Percentiles rank a stretch among this genome's conserved stretches.
phyloP scores from a whole-genome alignment of 2,113 vertebrate genomes.

The Hippopotamus amphibius region DNA sequence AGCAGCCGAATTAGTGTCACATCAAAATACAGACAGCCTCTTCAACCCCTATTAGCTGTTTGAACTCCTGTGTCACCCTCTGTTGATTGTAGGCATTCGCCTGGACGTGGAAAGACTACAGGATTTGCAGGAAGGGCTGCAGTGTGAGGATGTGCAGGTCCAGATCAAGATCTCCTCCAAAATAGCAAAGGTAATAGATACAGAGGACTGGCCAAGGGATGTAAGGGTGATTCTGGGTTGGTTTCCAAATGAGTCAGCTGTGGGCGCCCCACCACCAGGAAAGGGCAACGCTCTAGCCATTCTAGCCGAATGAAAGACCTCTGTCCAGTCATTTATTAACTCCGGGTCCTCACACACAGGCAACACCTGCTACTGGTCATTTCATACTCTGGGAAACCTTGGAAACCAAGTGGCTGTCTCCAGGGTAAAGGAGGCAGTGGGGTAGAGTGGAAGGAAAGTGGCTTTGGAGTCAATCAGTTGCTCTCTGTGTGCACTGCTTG shows the following conservation, averaged over 20 bases:
- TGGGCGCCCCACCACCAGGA: not conserved
- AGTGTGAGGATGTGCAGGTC: constrained; percentile 46
- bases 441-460: not conserved
- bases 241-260: not conserved
- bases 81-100: constrained; percentile 53
- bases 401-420: not conserved
- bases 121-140: constrained; percentile 65
- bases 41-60: not conserved
- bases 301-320: not conserved
- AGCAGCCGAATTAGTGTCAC: not conserved
- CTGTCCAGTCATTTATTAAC: not conserved
- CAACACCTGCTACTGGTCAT: not conserved
- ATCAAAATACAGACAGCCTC: not conserved
- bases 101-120: constrained; percentile 68
- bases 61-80: not conserved
- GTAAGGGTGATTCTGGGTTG: not conserved
- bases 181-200: constrained; percentile 78
- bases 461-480: not conserved
- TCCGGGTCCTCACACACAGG: not conserved
- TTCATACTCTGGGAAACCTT: not conserved
- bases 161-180: constrained; percentile 78
- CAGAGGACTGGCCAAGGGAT: not conserved
- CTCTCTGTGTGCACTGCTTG: not conserved
- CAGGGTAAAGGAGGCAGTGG: not conserved
- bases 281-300: not conserved